Evolutionary conservation across 1,140 invertebrate species (phyloP), one percentile per base, ranked within the genome.

Genomic region (Drosophila tani): DNA sequence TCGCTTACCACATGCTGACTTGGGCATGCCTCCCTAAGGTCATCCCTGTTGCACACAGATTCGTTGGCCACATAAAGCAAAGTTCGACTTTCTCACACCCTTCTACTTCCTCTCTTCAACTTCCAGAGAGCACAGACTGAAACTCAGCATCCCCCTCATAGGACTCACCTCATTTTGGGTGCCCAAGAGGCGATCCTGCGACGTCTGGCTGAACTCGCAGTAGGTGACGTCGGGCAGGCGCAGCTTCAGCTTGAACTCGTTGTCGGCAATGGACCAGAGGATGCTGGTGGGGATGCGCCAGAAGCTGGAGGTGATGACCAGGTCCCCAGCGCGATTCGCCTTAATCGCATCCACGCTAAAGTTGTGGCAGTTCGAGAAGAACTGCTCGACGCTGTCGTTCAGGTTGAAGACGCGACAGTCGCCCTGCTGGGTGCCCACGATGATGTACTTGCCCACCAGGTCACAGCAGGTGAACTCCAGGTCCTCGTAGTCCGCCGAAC

Each of bases 131-230:
- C 27, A 27, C 0, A 27, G 27, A 27, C 27, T 6, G 27, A 29
- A 51, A 32, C 12, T 12, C 11, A n/a, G n/a, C n/a, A 12, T 32
- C 8, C 8, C 9, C 8, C 12, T 47, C 3, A n/a, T 6, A 12
- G 46, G 21, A 58, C 96, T 96, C 51, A 94, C 95, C 93, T 97
- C 96, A 27, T 94, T 95, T 93, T 96, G 96, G 0, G 97, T 98
- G 67, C 96, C 96, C 73, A 99, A 95, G 64, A 98, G 95, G 90
- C 96, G 95, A 80, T 99, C 97, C 93, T 98, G 97, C 1, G 94
- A 93, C 50, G 96, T 92, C 93, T 99, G 98, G 82, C 97, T 97
- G 93, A 99, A 99, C 92, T 99, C 98, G 7, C 98, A 96, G 91
- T 98, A 96, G 79, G 97, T 96, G 75, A 99, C 98, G 49, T 97